Percentiles rank a stretch among this genome's conserved stretches.
Conservation (phyloP, 2,113 vertebrate species). For the Anoura caudifer region DNA sequence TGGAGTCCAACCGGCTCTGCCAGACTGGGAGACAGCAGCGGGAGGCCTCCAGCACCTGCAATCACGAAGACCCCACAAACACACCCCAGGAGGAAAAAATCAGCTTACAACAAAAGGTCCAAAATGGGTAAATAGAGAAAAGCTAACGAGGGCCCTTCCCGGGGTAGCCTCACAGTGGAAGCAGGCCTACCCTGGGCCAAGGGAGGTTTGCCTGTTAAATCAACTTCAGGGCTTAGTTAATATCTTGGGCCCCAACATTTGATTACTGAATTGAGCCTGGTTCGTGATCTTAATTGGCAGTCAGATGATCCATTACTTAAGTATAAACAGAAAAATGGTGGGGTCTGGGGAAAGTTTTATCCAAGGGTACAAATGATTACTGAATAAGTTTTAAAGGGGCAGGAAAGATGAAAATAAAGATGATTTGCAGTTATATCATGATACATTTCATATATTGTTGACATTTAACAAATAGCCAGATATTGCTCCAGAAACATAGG, state of each 20-base stretch:
- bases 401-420: slow-evolving; percentile 6
- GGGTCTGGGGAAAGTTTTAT: neutral
- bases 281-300: neutral
- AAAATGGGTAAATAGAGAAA: neutral
- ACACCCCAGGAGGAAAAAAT: neutral
- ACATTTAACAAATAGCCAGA: neutral
- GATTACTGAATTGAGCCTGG: slow-evolving; percentile 6
- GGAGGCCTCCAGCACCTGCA: neutral
- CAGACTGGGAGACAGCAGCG: neutral
- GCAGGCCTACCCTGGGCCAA: neutral
- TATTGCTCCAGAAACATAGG: neutral
- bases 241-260: neutral
- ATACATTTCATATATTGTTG: neutral
- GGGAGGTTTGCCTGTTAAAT: neutral
- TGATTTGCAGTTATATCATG: neutral
- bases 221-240: neutral
- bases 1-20: neutral
- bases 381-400: neutral
- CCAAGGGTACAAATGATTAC: neutral
- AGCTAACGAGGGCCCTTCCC: neutral
- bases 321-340: neutral
- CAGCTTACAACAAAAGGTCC: neutral
- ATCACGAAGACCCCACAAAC: neutral
- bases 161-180: neutral
- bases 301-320: neutral